Evolutionary conservation across 2,113 vertebrate species (phyloP).

Genomic region (Hemicordylus capensis): DNA sequence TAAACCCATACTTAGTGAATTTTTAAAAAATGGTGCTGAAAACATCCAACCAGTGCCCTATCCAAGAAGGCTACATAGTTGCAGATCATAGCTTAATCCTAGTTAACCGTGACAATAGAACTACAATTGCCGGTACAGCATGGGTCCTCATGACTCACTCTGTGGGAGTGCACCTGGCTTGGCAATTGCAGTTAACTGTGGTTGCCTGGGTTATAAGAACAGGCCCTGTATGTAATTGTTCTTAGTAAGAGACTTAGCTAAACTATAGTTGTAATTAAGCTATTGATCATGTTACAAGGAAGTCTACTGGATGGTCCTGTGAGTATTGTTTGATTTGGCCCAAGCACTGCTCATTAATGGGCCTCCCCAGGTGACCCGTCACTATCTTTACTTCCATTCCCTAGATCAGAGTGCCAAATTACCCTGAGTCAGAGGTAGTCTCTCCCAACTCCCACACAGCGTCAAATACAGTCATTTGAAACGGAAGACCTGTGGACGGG

Average conservation of each 20-base stretch:
- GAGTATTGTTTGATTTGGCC: background rate
- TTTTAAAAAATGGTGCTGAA: background rate
- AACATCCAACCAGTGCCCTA: too few species aligned
- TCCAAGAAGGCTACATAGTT: too few species aligned
- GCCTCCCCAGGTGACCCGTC: background rate
- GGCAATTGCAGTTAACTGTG: too few species aligned
- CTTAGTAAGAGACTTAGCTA: background rate
- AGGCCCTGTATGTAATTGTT: background rate
- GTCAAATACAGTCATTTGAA: too few species aligned
- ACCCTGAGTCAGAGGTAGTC: too few species aligned
- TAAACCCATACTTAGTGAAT: background rate
- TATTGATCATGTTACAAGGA: background rate
- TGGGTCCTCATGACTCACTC: too few species aligned
- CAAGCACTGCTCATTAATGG: background rate
- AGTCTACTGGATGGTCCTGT: background rate
- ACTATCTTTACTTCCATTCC: background rate
- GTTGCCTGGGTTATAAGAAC: too few species aligned
- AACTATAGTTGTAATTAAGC: background rate
- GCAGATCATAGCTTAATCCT: too few species aligned
- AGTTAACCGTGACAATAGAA: too few species aligned
- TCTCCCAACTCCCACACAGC: background rate
- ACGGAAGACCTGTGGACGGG: too few species aligned
- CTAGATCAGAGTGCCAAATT: background rate
- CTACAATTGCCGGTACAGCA: too few species aligned
- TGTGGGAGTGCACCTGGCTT: too few species aligned